Evolutionary conservation across 1,140 invertebrate species (phyloP).

Genomic region (Mylabris phalerata): DNA sequence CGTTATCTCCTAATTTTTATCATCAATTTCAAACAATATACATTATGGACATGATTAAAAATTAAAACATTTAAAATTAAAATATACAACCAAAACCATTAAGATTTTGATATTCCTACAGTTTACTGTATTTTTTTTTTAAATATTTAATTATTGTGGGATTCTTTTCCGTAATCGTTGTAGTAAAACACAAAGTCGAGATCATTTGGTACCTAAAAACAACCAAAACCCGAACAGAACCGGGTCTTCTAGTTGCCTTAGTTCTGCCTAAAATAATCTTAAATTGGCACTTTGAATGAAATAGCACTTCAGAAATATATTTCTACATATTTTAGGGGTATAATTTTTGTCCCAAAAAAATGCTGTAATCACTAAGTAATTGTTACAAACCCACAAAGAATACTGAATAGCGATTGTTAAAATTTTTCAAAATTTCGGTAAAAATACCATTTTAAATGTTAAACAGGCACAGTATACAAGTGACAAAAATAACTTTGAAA

Average conservation of each 20-base stretch:
- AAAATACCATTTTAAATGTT: constrained; percentile 23
- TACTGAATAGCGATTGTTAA: constrained; percentile 33
- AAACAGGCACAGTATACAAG: constrained; percentile 39
- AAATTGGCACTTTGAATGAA: constrained; percentile 41
- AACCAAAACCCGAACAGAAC: no score
- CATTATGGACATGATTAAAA: constrained; percentile 32
- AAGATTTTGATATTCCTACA: constrained; percentile 21
- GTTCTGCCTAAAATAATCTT: constrained; percentile 27
- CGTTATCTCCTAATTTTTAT: constrained; percentile 24
- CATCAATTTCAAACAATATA: constrained; percentile 33
- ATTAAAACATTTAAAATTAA: constrained; percentile 19
- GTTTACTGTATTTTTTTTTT: not conserved
- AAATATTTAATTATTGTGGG: not conserved
- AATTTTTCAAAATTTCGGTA: constrained; percentile 18
- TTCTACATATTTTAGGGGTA: constrained; percentile 9
- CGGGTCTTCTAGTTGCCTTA: not conserved
- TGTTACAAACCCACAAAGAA: constrained; percentile 28
- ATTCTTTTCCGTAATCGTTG: constrained; percentile 21
- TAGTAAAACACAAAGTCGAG: constrained; percentile 28
- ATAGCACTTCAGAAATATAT: constrained; percentile 35
- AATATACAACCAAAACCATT: constrained; percentile 20
- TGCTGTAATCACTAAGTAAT: constrained; percentile 17
- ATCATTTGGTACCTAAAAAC: constrained; percentile 16
- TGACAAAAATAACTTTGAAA: constrained; percentile 36
- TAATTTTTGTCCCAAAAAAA: constrained; percentile 8